Conservation (phyloP, 2,888 invertebrate genomes). For the Watsonalla cultraria region DNA sequence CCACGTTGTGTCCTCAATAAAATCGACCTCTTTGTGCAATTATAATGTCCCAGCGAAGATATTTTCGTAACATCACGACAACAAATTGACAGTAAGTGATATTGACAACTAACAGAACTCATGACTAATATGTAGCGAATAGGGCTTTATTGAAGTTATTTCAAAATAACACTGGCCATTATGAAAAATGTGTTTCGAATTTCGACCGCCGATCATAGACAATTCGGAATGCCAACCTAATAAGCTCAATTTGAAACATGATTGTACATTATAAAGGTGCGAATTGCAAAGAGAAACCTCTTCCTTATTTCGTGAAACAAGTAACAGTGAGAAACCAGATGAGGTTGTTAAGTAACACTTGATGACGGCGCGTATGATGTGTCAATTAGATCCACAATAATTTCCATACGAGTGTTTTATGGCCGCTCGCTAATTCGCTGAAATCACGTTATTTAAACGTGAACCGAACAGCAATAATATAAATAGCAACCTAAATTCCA, state of each 20-base stretch:
- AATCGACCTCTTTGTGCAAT: constrained; percentile 34
- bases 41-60: constrained; percentile 13
- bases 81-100: constrained; percentile 23
- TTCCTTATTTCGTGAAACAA: neutral
- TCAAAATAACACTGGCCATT: neutral
- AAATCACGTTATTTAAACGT: constrained; percentile 49
- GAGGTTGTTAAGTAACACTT: constrained; percentile 28
- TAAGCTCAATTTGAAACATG: neutral
- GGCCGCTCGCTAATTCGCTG: constrained; percentile 50
- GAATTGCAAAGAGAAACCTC: constrained; percentile 1
- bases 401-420: constrained; percentile 55
- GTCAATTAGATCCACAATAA: constrained; percentile 65
- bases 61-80: constrained; percentile 28
- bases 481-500: constrained; percentile 6
- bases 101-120: constrained; percentile 20
- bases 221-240: neutral
- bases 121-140: constrained; percentile 3
- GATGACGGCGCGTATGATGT: constrained; percentile 47
- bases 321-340: constrained; percentile 13
- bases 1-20: constrained; percentile 38
- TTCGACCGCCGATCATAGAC: neutral
- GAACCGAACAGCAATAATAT: constrained; percentile 15
- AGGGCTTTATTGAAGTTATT: neutral
- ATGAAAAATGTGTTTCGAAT: too few species aligned
- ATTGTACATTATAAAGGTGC: neutral